phyloP scores from a whole-genome alignment of 2,888 invertebrate species.

The Lasioglossum marginatum region DNA sequence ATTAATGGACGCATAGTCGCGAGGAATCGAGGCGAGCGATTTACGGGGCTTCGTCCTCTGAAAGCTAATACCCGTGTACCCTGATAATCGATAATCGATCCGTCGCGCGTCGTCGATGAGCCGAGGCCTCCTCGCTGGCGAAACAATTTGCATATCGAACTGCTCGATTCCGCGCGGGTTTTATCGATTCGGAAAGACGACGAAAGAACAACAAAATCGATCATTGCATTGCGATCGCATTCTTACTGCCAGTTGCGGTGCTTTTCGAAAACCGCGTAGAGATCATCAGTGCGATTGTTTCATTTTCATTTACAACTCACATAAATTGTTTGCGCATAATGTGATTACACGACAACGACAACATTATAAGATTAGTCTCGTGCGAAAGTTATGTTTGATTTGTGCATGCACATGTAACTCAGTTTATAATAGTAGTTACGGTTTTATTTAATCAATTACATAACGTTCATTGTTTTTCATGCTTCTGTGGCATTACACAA shows the following conservation, averaged over 20 bases:
- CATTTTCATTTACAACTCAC: no score
- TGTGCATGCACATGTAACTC: not conserved
- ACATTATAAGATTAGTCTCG: no score
- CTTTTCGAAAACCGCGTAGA: not conserved
- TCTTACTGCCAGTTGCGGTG: not conserved
- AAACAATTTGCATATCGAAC: conserved; percentile 41
- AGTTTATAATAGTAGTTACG: not conserved
- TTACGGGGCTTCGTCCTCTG: conserved; percentile 48
- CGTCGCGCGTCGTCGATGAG: conserved; percentile 32
- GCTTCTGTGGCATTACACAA: not conserved
- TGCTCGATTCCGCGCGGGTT: conserved; percentile 39
- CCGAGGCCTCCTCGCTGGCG: conserved; percentile 19
- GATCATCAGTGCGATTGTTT: not conserved
- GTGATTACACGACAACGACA: no score
- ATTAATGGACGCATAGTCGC: conserved; percentile 28
- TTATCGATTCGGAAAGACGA: conserved; percentile 25
- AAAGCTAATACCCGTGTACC: conserved; percentile 48
- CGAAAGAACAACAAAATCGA: conserved; percentile 10
- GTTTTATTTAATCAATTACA: not conserved
- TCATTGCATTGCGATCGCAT: conserved; percentile 13
- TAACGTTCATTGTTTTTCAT: not conserved
- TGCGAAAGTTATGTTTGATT: not conserved
- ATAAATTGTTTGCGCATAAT: no score
- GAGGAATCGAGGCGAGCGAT: conserved; percentile 28
- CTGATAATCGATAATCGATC: conserved; percentile 62